phyloP scores from a whole-genome alignment of 2,888 invertebrate species.

The Eupithecia exiguata region DNA sequence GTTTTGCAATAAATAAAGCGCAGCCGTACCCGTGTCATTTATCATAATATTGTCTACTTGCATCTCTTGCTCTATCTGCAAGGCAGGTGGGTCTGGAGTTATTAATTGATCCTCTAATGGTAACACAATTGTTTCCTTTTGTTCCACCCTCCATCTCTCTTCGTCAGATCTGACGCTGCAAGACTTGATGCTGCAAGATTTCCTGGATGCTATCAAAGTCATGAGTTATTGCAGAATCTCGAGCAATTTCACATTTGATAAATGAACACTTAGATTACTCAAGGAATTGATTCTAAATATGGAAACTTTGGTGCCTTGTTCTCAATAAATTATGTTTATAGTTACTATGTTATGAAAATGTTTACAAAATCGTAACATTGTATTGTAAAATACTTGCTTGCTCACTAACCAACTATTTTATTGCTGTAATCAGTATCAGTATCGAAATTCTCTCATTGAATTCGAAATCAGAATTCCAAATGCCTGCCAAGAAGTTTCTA shows the following conservation, averaged over 20 bases:
- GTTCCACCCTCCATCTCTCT: slow-evolving; percentile 45
- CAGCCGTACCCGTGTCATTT: slow-evolving; percentile 63
- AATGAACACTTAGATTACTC: slow-evolving; percentile 27
- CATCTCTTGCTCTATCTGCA: slow-evolving; percentile 63
- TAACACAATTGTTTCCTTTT: slow-evolving; percentile 56
- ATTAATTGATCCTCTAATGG: slow-evolving; percentile 70
- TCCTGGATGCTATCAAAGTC: slow-evolving; percentile 32
- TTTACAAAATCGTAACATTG: slow-evolving; percentile 13
- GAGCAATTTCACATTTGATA: slow-evolving; percentile 29
- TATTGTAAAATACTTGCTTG: not conserved
- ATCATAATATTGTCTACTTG: slow-evolving; percentile 70
- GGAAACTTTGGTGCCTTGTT: slow-evolving; percentile 24
- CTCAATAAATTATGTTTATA: slow-evolving; percentile 20
- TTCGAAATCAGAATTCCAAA: slow-evolving; percentile 6
- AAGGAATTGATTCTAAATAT: slow-evolving; percentile 31
- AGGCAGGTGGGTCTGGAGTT: slow-evolving; percentile 69
- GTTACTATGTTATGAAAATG: not conserved
- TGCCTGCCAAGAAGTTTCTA: slow-evolving; percentile 2
- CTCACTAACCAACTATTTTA: not conserved
- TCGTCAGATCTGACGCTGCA: slow-evolving; percentile 41
- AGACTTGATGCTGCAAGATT: slow-evolving; percentile 27
- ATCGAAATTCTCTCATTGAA: not conserved
- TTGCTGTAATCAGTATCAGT: not conserved
- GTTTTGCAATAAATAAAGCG: slow-evolving; percentile 59
- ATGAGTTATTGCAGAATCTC: slow-evolving; percentile 25